phyloP scores from a whole-genome alignment of 64 coral and sea anemone species.

The Dendronephthya gigantea region DNA sequence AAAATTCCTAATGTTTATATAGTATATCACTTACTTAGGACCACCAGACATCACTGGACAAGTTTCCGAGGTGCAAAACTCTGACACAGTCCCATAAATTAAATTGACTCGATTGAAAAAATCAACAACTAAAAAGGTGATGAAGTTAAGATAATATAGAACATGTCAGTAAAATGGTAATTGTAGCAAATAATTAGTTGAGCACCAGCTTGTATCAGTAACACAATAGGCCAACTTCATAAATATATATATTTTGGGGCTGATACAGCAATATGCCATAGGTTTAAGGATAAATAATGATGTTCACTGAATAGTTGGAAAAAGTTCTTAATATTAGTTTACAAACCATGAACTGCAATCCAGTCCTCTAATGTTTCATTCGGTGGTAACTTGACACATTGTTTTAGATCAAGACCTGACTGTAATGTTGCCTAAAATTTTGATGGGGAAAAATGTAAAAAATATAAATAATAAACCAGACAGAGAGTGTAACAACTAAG shows the following conservation, averaged over 20 bases:
- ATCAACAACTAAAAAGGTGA: conserved; percentile 64
- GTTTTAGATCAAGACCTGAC: conserved; percentile 68
- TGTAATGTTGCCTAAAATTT: conserved; percentile 64
- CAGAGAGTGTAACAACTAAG: too few relatives aligned
- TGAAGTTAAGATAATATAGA: neutral
- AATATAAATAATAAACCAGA: neutral
- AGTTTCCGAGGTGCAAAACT: conserved; percentile 64
- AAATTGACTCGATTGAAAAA: conserved; percentile 98
- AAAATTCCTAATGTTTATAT: too few relatives aligned
- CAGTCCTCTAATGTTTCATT: conserved; percentile 84
- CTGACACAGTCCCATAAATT: conserved; percentile 86
- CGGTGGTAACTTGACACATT: conserved; percentile 84
- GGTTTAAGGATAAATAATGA: too few relatives aligned
- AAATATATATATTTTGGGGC: too few relatives aligned
- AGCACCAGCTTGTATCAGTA: too few relatives aligned
- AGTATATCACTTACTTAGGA: conserved; percentile 64
- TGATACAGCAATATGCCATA: too few relatives aligned
- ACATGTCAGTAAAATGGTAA: too few relatives aligned
- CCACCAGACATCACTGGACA: conserved; percentile 97
- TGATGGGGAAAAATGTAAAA: neutral
- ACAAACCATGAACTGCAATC: conserved; percentile 90
- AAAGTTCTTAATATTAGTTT: neutral
- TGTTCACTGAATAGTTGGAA: too few relatives aligned
- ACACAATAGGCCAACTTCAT: too few relatives aligned
- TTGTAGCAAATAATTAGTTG: too few relatives aligned